Base-by-base conservation (phyloP, 92 coral and sea anemone species). In the Desmophyllum pertusum region DNA sequence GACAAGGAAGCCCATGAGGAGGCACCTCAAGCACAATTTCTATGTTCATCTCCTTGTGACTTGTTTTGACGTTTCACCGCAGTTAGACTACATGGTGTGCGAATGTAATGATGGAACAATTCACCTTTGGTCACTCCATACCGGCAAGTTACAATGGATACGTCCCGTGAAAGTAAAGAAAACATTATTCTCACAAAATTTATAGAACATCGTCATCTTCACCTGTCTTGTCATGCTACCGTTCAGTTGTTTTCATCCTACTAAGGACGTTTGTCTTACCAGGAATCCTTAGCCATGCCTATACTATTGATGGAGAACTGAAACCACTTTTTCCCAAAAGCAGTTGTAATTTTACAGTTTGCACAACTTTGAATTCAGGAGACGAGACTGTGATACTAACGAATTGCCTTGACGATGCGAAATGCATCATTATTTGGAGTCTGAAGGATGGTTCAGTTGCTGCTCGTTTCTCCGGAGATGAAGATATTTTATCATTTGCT, bases 171-270 rank as follows among this genome's bases (percentile, higher is more conserved):
- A 40, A 13, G 70, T 79, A 30, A 35, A 17, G 36, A n/a, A 65
- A 79, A 71, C 36, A 10, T 3, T 66, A 29, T 21, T n/a, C 36
- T 5, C 70, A 29, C 1, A 23, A n/a, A n/a, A 57, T 30, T 29
- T 64, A 3, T 30, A 64, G 83, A 66, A 31, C n/a, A n/a, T n/a
- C n/a, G n/a, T n/a, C 33, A 3, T 63, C 63, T 10, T 65, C 83
- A 10, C 14, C 18, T 64, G 74, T 43, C 23, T 27, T 51, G 2
- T 70, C 83, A 8, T 17, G 6, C 36, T 79, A 64, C 61, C 73
- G 83, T 1, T 64, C 83, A 11, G 83, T 65, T 27, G 81, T 17
- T 86, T 86, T 25, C 85, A 79, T 38, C 90, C 90, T 42, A 17
- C 50, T 21, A 6, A 27, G 63, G 61, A 73, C 31, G 3, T n/a